Conservation (phyloP, 2,113 vertebrate species). For the Irena cyanogastra region DNA sequence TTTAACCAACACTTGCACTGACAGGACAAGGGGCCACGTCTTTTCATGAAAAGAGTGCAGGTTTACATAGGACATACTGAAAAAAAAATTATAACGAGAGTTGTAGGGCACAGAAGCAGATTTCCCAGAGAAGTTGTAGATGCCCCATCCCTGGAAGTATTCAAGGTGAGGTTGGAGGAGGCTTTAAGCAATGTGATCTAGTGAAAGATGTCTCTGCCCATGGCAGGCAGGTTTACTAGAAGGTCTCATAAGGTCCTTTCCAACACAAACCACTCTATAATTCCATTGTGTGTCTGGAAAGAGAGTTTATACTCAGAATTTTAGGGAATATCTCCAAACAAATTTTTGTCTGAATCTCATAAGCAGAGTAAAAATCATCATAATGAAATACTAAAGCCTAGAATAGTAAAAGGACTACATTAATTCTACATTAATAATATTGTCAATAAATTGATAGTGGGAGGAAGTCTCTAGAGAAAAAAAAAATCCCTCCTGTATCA, state of each 20-base stretch:
- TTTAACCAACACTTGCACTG: not conserved
- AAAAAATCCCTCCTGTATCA: not conserved
- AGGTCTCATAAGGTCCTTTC: not conserved
- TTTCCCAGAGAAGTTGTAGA: not conserved
- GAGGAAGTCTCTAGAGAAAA: not conserved
- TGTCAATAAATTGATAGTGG: not conserved
- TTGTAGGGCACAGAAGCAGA: not conserved
- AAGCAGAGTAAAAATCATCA: not conserved
- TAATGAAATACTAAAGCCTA: not conserved
- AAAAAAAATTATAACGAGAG: rapidly evolving
- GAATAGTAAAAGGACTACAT: not conserved
- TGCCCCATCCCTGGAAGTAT: not conserved
- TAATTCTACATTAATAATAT: not conserved
- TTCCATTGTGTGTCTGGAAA: not conserved
- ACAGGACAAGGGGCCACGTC: not conserved
- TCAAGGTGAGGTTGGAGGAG: not conserved
- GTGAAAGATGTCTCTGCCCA: not conserved
- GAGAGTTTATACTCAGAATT: not conserved
- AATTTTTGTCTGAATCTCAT: not conserved
- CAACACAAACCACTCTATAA: not conserved
- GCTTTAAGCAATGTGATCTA: not conserved
- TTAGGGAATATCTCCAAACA: rapidly evolving
- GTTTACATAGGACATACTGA: not conserved
- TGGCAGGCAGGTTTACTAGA: not conserved
- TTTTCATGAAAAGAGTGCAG: not conserved